These are phyloP conservation scores for Bicyclus anynana DNA, from an alignment of 1,140 invertebrate genomes.

Conservation along the genomic window DNA sequence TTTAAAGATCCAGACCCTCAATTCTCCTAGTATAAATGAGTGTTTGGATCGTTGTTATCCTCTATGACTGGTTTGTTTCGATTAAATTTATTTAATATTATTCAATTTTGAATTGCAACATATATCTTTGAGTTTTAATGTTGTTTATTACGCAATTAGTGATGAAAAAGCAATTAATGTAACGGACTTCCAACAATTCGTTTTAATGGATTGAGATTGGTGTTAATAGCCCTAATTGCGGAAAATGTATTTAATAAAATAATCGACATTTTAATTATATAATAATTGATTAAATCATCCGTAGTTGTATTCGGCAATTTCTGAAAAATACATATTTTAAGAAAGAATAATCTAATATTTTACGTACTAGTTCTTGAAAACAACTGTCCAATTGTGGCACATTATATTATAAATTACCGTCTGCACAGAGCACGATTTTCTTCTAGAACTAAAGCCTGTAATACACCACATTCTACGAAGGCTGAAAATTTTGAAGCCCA, in stretches of 20 bases:
- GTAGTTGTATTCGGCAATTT: neutral
- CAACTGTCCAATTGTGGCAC: too few relatives aligned
- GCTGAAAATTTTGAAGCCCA: too few relatives aligned
- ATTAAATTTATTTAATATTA: neutral
- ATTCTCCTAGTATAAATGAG: too few relatives aligned
- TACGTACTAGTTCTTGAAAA: too few relatives aligned
- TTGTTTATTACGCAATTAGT: neutral
- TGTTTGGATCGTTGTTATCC: too few relatives aligned
- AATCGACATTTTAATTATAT: conserved; percentile 1
- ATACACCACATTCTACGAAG: too few relatives aligned
- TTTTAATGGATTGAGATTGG: conserved; percentile 11
- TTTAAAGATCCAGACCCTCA: too few relatives aligned
- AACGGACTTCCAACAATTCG: conserved; percentile 6
- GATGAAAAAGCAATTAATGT: conserved; percentile 10
- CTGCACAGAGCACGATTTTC: too few relatives aligned
- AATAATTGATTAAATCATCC: neutral
- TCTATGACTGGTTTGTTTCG: too few relatives aligned
- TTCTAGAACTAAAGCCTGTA: too few relatives aligned
- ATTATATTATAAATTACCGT: too few relatives aligned
- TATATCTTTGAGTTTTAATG: neutral
- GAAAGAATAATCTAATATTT: too few relatives aligned
- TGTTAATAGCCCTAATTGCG: conserved; percentile 15
- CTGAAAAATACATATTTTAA: neutral
- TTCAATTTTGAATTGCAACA: neutral
- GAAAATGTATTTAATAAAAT: conserved; percentile 1